phyloP scores from a whole-genome alignment of 2,797 vertebrate species.

The Oophaga sylvatica region DNA sequence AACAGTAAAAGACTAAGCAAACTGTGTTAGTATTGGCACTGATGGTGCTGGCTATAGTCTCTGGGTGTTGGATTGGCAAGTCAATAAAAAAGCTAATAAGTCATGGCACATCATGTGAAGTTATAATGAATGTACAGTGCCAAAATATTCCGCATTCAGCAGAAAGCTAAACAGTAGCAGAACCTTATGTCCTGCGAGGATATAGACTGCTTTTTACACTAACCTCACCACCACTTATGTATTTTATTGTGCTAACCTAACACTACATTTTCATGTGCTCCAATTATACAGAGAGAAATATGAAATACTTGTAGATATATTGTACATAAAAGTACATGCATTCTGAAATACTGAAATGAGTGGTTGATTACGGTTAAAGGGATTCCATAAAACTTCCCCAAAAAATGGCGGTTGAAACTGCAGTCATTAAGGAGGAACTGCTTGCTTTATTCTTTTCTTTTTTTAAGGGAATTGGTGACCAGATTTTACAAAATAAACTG shows the following conservation, averaged over 20 bases:
- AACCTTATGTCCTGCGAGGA: background rate
- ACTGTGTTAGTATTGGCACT: background rate
- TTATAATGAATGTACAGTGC: background rate
- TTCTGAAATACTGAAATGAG: background rate
- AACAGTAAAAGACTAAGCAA: background rate
- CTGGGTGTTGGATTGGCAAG: background rate
- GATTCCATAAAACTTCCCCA: background rate
- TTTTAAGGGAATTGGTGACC: no score
- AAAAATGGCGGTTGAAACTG: no score
- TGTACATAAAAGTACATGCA: background rate
- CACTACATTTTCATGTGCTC: background rate
- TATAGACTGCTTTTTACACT: background rate
- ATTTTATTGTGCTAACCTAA: background rate
- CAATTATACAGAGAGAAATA: background rate
- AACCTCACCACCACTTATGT: background rate
- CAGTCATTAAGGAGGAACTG: no score
- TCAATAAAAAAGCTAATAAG: background rate
- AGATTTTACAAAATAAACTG: no score
- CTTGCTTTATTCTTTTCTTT: no score
- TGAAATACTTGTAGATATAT: background rate
- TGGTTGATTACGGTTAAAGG: background rate
- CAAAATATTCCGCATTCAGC: background rate
- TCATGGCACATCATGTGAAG: background rate
- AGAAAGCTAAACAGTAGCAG: background rate
- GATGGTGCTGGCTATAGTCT: background rate